These are phyloP conservation scores for Taxidea taxus DNA, from an alignment of 2,113 vertebrate species.

Conservation along the genomic window DNA sequence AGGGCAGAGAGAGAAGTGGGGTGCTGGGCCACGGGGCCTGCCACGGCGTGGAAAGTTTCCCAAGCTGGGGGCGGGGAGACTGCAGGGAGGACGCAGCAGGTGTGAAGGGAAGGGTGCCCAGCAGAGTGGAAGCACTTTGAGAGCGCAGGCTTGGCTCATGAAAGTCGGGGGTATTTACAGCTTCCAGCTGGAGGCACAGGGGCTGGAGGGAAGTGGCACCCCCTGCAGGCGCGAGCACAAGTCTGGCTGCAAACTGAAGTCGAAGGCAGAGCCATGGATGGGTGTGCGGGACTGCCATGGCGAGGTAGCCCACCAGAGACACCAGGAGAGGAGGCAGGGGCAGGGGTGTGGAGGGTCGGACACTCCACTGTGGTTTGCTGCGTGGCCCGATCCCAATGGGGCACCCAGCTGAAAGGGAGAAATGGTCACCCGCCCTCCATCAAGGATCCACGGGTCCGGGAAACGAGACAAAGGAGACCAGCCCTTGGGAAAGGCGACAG, in stretches of 20 bases:
- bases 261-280: rapidly evolving
- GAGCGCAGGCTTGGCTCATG: neutral
- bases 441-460: rapidly evolving
- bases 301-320: neutral
- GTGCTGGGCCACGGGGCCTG: rapidly evolving
- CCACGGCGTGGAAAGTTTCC: rapidly evolving
- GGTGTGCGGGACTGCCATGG: rapidly evolving
- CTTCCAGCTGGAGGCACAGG: neutral
- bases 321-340: neutral
- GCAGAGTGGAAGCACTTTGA: neutral
- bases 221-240: neutral
- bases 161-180: neutral
- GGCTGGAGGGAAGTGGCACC: rapidly evolving
- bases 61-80: rapidly evolving
- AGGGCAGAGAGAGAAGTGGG: too few species aligned
- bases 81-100: neutral
- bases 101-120: neutral
- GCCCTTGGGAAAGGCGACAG: rapidly evolving
- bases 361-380: rapidly evolving
- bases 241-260: rapidly evolving
- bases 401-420: neutral
- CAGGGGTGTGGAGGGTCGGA: rapidly evolving
- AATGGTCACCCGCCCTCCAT: rapidly evolving
- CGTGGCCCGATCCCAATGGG: rapidly evolving
- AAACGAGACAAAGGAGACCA: neutral